Percentiles rank a stretch among this genome's conserved stretches.
phyloP scores from a whole-genome alignment of 2,888 invertebrate genomes.

The Protodeltote pygarga region DNA sequence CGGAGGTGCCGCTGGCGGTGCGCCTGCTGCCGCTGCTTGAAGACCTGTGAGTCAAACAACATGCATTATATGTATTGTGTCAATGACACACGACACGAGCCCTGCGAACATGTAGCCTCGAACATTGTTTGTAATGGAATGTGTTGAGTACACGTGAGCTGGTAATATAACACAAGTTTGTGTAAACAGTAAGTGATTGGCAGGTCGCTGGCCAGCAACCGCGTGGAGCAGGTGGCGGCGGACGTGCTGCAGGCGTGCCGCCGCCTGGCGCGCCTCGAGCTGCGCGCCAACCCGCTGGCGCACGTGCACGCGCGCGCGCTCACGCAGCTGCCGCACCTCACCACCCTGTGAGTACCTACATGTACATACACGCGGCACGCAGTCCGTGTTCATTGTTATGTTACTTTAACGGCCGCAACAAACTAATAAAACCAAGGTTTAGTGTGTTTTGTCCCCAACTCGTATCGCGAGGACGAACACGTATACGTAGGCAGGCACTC shows the following conservation, averaged over 20 bases:
- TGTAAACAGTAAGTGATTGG: no score
- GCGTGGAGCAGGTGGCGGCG: slow-evolving; percentile 91
- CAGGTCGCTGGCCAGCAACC: slow-evolving; percentile 94
- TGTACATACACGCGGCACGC: neutral
- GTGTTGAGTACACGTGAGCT: no score
- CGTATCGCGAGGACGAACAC: no score
- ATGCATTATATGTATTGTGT: no score
- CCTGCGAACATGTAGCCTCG: no score
- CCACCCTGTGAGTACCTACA: slow-evolving; percentile 72
- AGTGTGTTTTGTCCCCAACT: no score
- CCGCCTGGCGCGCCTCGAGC: slow-evolving; percentile 91
- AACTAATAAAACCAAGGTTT: slow-evolving; percentile 17
- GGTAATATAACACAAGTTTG: no score
- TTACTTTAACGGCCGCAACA: neutral
- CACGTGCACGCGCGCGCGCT: slow-evolving; percentile 91
- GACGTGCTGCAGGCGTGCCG: slow-evolving; percentile 89
- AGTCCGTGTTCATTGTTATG: neutral
- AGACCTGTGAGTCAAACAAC: slow-evolving; percentile 97
- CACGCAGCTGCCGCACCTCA: slow-evolving; percentile 89
- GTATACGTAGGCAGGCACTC: no score
- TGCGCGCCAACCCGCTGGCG: slow-evolving; percentile 93
- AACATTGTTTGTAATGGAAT: no score
- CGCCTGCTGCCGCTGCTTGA: slow-evolving; percentile 91
- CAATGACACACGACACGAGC: no score
- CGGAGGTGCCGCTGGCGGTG: slow-evolving; percentile 92